phyloP scores from a whole-genome alignment of 2,113 vertebrate genomes.

The Cyphomyrus plagiostoma region DNA sequence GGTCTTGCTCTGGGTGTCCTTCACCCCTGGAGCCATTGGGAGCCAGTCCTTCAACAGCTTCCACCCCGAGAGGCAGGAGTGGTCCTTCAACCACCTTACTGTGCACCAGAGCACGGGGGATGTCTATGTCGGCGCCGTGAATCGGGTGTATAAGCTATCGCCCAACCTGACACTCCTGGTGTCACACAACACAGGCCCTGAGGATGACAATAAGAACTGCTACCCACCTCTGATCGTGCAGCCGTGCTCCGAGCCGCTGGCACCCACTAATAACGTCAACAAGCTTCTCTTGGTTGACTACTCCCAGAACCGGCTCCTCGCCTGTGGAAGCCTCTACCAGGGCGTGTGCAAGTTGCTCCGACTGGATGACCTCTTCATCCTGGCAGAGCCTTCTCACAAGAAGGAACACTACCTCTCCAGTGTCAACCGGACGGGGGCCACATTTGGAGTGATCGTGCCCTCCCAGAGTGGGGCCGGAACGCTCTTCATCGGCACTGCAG shows the following conservation, averaged over 20 bases:
- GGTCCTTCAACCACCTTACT: slow-evolving; percentile 85
- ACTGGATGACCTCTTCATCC: slow-evolving; percentile 85
- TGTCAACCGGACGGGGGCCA: slow-evolving; percentile 82
- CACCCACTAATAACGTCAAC: slow-evolving; percentile 87
- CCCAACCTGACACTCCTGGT: slow-evolving; percentile 82
- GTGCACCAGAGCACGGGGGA: slow-evolving; percentile 78
- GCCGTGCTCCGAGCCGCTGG: slow-evolving; percentile 81
- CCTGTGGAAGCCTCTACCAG: slow-evolving; percentile 92
- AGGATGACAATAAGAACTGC: slow-evolving; percentile 91
- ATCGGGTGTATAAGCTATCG: slow-evolving; percentile 86
- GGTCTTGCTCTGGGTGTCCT: slow-evolving; percentile 56
- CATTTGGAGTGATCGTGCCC: slow-evolving; percentile 88
- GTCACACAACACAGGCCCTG: slow-evolving; percentile 85
- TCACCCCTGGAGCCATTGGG: slow-evolving; percentile 45
- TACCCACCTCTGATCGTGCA: slow-evolving; percentile 92
- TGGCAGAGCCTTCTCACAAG: slow-evolving; percentile 89
- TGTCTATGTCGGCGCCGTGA: slow-evolving; percentile 83
- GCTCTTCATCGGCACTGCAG: slow-evolving; percentile 85
- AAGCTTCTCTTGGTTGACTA: slow-evolving; percentile 89
- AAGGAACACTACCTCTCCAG: slow-evolving; percentile 95
- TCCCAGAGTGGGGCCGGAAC: slow-evolving; percentile 79
- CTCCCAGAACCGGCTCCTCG: slow-evolving; percentile 83
- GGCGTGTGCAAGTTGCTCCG: slow-evolving; percentile 90
- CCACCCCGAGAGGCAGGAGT: slow-evolving; percentile 78
- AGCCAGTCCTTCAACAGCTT: slow-evolving; percentile 67